These are phyloP conservation scores for Sinodicranocentrus sp. DNA, from an alignment of 2,888 invertebrate genomes.

Conservation along the genomic window DNA sequence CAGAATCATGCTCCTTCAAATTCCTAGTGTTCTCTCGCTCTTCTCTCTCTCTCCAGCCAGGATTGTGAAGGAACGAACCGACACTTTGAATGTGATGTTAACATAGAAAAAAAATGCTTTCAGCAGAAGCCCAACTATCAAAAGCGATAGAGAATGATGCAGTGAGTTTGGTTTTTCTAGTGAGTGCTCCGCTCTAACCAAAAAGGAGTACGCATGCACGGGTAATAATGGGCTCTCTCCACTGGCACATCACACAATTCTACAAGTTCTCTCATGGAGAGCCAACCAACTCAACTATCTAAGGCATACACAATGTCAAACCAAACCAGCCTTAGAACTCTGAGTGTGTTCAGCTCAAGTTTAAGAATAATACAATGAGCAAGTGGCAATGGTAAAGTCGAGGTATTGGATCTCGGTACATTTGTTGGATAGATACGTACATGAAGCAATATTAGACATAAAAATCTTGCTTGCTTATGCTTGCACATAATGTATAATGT, in stretches of 20 bases:
- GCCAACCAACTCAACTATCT: constrained; percentile 10
- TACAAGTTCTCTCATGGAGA: neutral
- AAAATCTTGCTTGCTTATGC: constrained; percentile 20
- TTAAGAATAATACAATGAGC: neutral
- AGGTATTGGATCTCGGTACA: constrained; percentile 7
- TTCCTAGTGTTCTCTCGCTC: neutral
- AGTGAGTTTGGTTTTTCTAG: neutral
- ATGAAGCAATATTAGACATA: constrained; percentile 30
- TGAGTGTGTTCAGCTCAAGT: neutral
- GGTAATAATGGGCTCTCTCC: constrained; percentile 27
- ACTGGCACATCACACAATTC: neutral
- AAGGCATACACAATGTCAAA: neutral
- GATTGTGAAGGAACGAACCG: constrained; percentile 8
- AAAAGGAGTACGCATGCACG: constrained; percentile 38
- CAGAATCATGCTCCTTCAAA: neutral
- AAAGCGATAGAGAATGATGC: neutral
- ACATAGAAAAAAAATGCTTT: constrained; percentile 26
- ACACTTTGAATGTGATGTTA: constrained; percentile 17
- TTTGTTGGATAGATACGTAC: neutral
- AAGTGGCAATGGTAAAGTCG: constrained; percentile 18
- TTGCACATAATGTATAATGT: constrained; percentile 42
- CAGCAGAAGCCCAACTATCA: neutral
- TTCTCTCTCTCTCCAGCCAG: constrained; percentile 3
- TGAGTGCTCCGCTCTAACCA: neutral
- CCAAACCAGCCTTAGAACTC: neutral